Evolutionary conservation across 2,797 vertebrate genomes (phyloP).

Genomic region (Oreochromis mossambicus): DNA sequence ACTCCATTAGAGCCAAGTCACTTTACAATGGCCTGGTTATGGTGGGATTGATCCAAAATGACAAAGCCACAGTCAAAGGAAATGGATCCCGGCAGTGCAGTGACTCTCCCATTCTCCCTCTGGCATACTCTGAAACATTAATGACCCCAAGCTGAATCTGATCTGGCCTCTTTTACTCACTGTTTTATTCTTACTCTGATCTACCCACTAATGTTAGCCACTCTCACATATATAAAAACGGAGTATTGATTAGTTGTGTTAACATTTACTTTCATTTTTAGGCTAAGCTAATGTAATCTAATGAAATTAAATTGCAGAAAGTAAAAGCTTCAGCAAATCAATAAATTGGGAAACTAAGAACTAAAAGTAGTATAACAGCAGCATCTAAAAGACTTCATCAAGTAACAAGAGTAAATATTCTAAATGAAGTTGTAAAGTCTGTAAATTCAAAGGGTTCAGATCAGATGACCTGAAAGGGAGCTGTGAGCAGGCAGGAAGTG

Average conservation of each 20-base stretch:
- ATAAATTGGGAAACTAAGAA: neutral
- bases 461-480: slow-evolving; percentile 46
- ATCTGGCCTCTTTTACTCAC: slow-evolving; percentile 63
- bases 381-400: neutral
- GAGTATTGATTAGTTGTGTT: neutral
- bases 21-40: slow-evolving; percentile 15
- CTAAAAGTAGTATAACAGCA: neutral
- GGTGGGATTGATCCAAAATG: slow-evolving; percentile 42
- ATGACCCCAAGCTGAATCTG: slow-evolving; percentile 77
- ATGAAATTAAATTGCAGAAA: neutral
- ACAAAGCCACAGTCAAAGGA: slow-evolving; percentile 56
- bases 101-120: slow-evolving; percentile 70
- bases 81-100: slow-evolving; percentile 67
- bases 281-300: neutral
- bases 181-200: slow-evolving; percentile 33
- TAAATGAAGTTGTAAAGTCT: neutral
- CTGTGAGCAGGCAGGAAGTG: slow-evolving; percentile 28
- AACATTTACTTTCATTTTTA: neutral
- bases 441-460: slow-evolving; percentile 15
- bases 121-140: slow-evolving; percentile 78
- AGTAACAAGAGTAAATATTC: slow-evolving; percentile 1
- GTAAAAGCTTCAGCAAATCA: neutral
- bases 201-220: neutral
- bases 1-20: slow-evolving; percentile 7
- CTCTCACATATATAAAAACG: neutral